Base-by-base conservation (phyloP, 2,888 invertebrate genomes). In the Odontomyia ornata region DNA sequence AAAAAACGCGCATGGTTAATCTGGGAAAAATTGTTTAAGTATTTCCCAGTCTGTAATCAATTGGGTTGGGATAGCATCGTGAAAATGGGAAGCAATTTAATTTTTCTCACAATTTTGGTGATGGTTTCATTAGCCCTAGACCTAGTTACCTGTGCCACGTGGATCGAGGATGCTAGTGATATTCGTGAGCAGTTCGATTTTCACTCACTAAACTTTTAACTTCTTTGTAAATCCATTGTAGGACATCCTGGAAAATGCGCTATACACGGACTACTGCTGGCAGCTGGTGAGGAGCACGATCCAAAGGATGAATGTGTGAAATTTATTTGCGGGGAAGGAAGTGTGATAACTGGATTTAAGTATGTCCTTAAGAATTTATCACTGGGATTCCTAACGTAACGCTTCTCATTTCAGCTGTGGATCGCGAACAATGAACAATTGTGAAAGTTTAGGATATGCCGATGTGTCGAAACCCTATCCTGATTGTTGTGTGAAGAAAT, bases 401-500 rank as follows among this genome's bases (percentile, higher is more conserved):
- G 15, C 3, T 30, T 30, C 18, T 1, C 7, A 43, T 73, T 73
- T 21, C 23, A 73, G 73, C 13, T 73, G 73, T 60, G 73, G 73
- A 30, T 73, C 73, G 18, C 57, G 73, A 21, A 57, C 73, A 23
- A 60, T 73, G 73, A 73, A 57, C 36, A 60, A 73, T 43, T 73
- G 73, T 57, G 73, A 73, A 13, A 57, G 57, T 36, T 57, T 73
- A 21, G 73, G 73, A 7, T 73, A 73, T 73, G 57, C 73, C 36
- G 73, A 73, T 36, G 60, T 73, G 0, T 73, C 73, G 3, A 57
- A 73, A n/a, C 73, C 73, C 0, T 73, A 73, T 57, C 73, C 73
- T 30, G 73, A 73, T 21, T 73, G 73, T 36, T 73, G 73, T 57
- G 60, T 60, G 18, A 73, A 73, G 21, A 73, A 73, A 60, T 73